Percentiles rank a stretch among this genome's conserved stretches.
Evolutionary conservation across 2,888 invertebrate genomes (phyloP).

Genomic region (Flexamia atlantica): DNA sequence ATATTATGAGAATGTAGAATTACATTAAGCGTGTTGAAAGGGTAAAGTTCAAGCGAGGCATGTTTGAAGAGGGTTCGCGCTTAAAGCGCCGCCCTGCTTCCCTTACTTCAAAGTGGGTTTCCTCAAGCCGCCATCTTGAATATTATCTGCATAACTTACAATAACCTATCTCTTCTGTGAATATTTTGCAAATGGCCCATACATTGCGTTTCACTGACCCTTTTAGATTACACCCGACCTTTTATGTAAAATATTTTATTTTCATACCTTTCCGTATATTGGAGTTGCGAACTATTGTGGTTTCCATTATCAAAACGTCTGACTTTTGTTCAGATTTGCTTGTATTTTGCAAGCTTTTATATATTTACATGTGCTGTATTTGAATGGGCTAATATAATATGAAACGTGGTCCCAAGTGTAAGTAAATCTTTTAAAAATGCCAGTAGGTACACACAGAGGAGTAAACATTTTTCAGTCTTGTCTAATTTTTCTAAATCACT

Average conservation of each 20-base stretch:
- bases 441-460: no score
- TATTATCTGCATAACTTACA: conserved; percentile 41
- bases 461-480: no score
- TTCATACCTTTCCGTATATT: no score
- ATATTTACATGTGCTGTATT: no score
- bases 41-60: conserved; percentile 11
- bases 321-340: no score
- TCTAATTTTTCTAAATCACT: no score
- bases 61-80: conserved; percentile 23
- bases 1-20: conserved; percentile 1
- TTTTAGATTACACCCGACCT: background rate
- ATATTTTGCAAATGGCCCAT: conserved; percentile 4
- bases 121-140: conserved; percentile 15
- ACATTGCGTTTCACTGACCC: background rate
- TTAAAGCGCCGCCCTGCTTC: conserved; percentile 36
- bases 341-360: no score
- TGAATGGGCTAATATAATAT: no score
- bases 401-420: no score
- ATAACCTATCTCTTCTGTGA: conserved; percentile 25
- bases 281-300: no score
- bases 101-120: conserved; percentile 36
- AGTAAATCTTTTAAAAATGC: no score
- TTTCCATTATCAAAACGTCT: no score
- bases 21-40: conserved; percentile 8
- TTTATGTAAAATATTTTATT: background rate